Conservation (phyloP, 2,113 vertebrate species). For the Triplophysa siluroides region DNA sequence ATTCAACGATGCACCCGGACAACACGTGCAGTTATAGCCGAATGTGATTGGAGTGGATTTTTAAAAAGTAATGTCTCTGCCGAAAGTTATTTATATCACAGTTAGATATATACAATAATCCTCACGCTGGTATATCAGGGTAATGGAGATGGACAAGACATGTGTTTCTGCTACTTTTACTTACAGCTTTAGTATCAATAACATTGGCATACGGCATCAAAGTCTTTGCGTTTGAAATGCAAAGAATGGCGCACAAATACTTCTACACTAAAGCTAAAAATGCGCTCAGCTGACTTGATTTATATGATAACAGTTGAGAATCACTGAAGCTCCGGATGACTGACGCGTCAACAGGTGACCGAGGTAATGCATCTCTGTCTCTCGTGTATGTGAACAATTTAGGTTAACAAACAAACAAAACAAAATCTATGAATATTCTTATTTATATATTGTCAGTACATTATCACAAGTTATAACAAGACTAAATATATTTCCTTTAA, state of each 20-base stretch:
- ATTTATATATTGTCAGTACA: too few relatives aligned
- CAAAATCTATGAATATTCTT: too few relatives aligned
- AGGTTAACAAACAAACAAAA: too few relatives aligned
- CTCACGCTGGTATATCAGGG: background rate
- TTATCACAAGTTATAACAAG: too few relatives aligned
- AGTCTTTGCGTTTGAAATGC: background rate
- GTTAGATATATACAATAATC: background rate
- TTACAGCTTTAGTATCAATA: background rate
- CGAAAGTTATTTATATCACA: background rate
- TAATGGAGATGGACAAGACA: background rate
- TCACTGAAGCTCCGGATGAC: background rate
- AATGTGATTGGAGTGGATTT: background rate
- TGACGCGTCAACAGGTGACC: constrained; percentile 31
- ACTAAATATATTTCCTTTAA: too few relatives aligned
- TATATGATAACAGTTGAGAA: background rate
- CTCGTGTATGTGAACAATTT: too few relatives aligned
- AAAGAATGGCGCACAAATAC: background rate
- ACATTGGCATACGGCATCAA: too few relatives aligned
- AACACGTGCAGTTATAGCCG: background rate
- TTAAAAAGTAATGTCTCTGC: background rate
- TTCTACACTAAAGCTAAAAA: background rate
- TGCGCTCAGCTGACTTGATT: constrained; percentile 10
- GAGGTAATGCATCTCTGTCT: constrained; percentile 16
- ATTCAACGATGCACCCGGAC: background rate
- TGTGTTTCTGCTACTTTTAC: background rate